Conservation (phyloP, 1,140 invertebrate species). For the Conopomorpha cramerella region DNA sequence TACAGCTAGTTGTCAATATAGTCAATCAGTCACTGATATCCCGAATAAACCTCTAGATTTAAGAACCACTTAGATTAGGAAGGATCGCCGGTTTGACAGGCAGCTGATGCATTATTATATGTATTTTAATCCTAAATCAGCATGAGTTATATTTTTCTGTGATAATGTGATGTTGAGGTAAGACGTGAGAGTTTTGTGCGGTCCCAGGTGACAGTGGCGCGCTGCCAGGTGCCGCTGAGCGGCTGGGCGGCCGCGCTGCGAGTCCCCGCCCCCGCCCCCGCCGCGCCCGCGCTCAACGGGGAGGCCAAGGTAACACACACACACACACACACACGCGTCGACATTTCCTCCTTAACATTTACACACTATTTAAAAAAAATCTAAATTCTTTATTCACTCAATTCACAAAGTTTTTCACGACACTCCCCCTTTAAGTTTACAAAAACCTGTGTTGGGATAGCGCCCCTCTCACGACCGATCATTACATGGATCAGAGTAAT, state of each 20-base stretch:
- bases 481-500: too few relatives aligned
- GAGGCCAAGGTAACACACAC: slow-evolving; percentile 35
- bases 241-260: slow-evolving; percentile 38
- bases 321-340: neutral
- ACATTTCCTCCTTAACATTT: neutral
- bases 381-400: neutral
- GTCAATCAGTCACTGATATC: too few relatives aligned
- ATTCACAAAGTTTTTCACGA: neutral
- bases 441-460: neutral
- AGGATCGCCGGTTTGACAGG: too few relatives aligned
- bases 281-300: slow-evolving; percentile 37
- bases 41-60: too few relatives aligned
- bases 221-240: slow-evolving; percentile 59
- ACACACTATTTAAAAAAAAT: neutral
- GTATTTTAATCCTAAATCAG: too few relatives aligned
- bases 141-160: too few relatives aligned
- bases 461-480: neutral
- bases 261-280: slow-evolving; percentile 24
- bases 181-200: too few relatives aligned
- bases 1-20: too few relatives aligned
- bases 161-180: too few relatives aligned
- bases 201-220: slow-evolving; percentile 53
- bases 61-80: too few relatives aligned
- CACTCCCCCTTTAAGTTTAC: neutral
- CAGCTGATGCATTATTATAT: too few relatives aligned